Conservation (phyloP, 1,140 invertebrate species). For the Brachionus manjavacas region DNA sequence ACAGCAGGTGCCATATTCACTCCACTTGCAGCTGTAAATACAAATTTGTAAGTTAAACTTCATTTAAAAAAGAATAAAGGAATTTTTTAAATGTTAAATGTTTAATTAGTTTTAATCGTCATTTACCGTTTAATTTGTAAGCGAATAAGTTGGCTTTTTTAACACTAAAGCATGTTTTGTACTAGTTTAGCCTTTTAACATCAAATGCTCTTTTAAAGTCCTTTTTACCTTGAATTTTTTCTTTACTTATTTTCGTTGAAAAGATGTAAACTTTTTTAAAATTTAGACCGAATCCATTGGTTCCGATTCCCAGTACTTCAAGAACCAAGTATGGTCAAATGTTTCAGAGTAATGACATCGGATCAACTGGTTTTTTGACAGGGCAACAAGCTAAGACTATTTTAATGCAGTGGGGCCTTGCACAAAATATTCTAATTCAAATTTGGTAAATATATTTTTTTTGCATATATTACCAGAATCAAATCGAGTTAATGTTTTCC, state of each 20-base stretch:
- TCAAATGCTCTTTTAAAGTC: not conserved
- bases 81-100: not conserved
- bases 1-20: not conserved
- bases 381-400: constrained; percentile 83
- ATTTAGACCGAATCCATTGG: constrained; percentile 13
- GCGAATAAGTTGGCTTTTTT: not conserved
- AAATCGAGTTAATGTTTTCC: no score
- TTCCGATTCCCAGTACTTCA: not conserved
- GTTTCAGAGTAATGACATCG: constrained; percentile 17
- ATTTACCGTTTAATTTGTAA: constrained; percentile 9
- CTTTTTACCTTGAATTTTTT: not conserved
- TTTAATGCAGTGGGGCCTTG: constrained; percentile 84
- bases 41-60: constrained; percentile 2
- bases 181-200: not conserved
- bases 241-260: not conserved
- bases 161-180: not conserved
- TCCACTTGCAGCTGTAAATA: not conserved
- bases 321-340: constrained; percentile 22
- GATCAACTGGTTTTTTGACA: constrained; percentile 42
- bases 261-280: not conserved
- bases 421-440: constrained; percentile 80
- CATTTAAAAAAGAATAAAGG: not conserved
- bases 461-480: no score
- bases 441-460: constrained; percentile 69
- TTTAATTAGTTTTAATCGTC: constrained; percentile 23